Percentiles rank a stretch among this genome's conserved stretches.
phyloP scores from a whole-genome alignment of 2,113 vertebrate species.

The Malurus elegans region DNA sequence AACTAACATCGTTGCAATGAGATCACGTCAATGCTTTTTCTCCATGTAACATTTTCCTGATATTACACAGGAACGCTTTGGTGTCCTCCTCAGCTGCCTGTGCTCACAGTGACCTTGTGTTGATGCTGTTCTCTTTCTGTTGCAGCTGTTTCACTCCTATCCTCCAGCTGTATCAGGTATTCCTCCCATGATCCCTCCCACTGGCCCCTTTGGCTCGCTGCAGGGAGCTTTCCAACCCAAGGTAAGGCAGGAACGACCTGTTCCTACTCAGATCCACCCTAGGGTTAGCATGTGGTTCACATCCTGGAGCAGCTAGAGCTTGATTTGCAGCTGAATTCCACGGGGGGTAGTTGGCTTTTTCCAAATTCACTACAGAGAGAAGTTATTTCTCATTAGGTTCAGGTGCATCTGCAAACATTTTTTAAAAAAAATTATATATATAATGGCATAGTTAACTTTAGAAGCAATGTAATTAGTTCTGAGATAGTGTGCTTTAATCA shows the following conservation, averaged over 20 bases:
- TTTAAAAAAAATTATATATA: not conserved
- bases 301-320: not conserved
- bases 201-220: slow-evolving; percentile 92
- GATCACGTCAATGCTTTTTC: slow-evolving; percentile 47
- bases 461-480: not conserved
- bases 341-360: not conserved
- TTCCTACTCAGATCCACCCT: fast-evolving
- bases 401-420: not conserved
- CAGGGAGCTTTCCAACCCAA: slow-evolving; percentile 99
- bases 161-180: slow-evolving; percentile 93
- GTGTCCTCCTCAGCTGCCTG: not conserved
- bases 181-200: slow-evolving; percentile 95
- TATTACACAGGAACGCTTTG: not conserved
- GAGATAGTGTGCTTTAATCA: not conserved
- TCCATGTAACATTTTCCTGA: slow-evolving; percentile 28
- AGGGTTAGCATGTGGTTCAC: not conserved
- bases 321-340: not conserved
- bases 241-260: slow-evolving; percentile 71
- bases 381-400: not conserved
- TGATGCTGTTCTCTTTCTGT: slow-evolving; percentile 43
- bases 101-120: not conserved
- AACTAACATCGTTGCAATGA: slow-evolving; percentile 62
- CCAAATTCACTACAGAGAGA: not conserved
- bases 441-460: not conserved
- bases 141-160: slow-evolving; percentile 96